Evolutionary conservation across 2,888 invertebrate genomes (phyloP).

Genomic region (Athalia rosae): DNA sequence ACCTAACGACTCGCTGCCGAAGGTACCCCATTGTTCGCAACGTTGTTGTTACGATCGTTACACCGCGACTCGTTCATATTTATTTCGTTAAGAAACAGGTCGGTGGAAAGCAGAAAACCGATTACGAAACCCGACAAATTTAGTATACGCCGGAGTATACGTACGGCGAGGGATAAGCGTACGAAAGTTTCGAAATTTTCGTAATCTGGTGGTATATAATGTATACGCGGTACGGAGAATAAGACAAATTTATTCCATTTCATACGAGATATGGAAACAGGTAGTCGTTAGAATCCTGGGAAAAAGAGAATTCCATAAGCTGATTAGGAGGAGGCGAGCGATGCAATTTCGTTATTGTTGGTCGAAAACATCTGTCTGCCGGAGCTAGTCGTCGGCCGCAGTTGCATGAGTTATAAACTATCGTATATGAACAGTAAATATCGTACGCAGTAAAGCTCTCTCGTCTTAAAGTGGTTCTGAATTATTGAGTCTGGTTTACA

Average conservation of each 20-base stretch:
- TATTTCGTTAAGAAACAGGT: neutral
- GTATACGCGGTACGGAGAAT: no score
- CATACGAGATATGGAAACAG: neutral
- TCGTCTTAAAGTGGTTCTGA: slow-evolving; percentile 26
- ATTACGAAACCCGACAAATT: neutral
- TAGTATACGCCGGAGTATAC: neutral
- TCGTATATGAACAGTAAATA: slow-evolving; percentile 23
- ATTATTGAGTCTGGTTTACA: slow-evolving; percentile 25
- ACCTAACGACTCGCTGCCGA: no score
- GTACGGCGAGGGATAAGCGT: neutral
- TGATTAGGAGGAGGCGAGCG: neutral
- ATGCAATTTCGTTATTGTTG: neutral
- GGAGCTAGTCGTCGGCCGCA: neutral
- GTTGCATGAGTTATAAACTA: slow-evolving; percentile 7
- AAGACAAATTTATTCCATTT: neutral
- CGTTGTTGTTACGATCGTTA: no score
- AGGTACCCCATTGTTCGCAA: no score
- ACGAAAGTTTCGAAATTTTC: neutral
- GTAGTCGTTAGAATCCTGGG: neutral
- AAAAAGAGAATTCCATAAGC: no score
- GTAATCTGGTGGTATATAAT: no score
- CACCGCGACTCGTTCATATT: no score
- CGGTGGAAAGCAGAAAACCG: neutral
- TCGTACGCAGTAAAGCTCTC: neutral
- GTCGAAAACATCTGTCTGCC: neutral